phyloP scores from a whole-genome alignment of 2,888 invertebrate species.

The Acanthosepion lycidas region DNA sequence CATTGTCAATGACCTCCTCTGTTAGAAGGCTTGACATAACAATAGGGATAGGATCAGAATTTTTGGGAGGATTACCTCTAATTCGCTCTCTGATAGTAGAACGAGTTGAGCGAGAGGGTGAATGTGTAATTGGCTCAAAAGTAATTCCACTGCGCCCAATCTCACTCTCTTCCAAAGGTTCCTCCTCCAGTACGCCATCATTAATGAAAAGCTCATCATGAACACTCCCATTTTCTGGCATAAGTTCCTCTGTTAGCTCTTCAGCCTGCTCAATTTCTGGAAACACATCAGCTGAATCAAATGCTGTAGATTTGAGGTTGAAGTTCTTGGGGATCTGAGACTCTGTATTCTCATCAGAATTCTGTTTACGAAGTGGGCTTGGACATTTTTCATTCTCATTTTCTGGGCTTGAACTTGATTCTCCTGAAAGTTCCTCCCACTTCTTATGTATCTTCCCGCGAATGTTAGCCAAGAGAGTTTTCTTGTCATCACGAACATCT shows the following conservation, averaged over 20 bases:
- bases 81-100: background rate
- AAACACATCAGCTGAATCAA: background rate
- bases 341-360: slow-evolving; percentile 39
- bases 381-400: slow-evolving; percentile 53
- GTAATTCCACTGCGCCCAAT: background rate
- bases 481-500: slow-evolving; percentile 47
- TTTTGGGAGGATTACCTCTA: background rate
- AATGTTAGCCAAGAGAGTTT: slow-evolving; percentile 56
- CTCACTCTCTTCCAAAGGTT: background rate
- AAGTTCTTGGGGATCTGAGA: background rate
- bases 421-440: slow-evolving; percentile 63
- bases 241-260: slow-evolving; percentile 35
- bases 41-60: slow-evolving; percentile 54
- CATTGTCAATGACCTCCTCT: slow-evolving; percentile 48
- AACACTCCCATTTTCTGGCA: background rate
- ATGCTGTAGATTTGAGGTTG: background rate
- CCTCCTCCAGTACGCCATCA: background rate
- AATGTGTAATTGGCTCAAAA: background rate
- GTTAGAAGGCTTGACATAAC: slow-evolving; percentile 55
- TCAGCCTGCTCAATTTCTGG: slow-evolving; percentile 38
- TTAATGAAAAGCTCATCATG: background rate
- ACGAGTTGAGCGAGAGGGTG: slow-evolving; percentile 12
- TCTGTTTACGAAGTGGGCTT: slow-evolving; percentile 44
- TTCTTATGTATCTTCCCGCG: slow-evolving; percentile 61
- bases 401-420: slow-evolving; percentile 55